Base-by-base conservation (phyloP, 2,888 invertebrate genomes). In the Trichopoda pennipes region DNA sequence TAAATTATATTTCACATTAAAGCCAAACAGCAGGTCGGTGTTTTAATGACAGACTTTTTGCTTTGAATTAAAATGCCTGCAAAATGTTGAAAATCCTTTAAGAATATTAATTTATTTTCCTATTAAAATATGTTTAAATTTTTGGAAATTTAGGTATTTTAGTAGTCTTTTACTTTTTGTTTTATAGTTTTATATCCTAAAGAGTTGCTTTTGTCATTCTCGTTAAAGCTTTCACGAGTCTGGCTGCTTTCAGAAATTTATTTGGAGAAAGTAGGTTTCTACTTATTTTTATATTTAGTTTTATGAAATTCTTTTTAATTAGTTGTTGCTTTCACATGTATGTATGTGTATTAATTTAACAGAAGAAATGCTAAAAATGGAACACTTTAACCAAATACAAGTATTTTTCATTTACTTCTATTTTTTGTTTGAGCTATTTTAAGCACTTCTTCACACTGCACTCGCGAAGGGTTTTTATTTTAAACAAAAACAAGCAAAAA, bases 341-440 rank as follows among this genome's bases (percentile, higher is more conserved):
- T 28, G 28, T 44, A 6, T 78, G 44, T 19, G 56, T 35, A 42
- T 69, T n/a, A n/a, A n/a, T 38, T 60, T 17, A 17, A 19, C 28
- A 64, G n/a, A 21, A 47, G 44, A 28, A 74, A 64, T 35, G 58
- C 72, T 74, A 44, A 58, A 63, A 77, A 23, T 35, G 44, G 42
- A 78, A 78, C 74, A 81, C 78, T 81, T 81, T 73, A 78, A 75
- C 69, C 75, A 72, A 53, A 68, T 55, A 77, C 7, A 12, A 35
- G 38, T 6, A 28, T 28, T 64, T 58, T 75, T 35, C 60, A 73
- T 72, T 47, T 12, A 38, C 64, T 17, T 64, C 21, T 64, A 51
- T 16, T 28, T 47, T 58, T 56, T 47, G 42, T 44, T n/a, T n/a
- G n/a, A 63, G 51, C 35, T 70, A 58, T 74, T 74, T 68, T 56